Evolutionary conservation across 2,797 vertebrate species (phyloP).

Genomic region (Pogoniulus pusillus): DNA sequence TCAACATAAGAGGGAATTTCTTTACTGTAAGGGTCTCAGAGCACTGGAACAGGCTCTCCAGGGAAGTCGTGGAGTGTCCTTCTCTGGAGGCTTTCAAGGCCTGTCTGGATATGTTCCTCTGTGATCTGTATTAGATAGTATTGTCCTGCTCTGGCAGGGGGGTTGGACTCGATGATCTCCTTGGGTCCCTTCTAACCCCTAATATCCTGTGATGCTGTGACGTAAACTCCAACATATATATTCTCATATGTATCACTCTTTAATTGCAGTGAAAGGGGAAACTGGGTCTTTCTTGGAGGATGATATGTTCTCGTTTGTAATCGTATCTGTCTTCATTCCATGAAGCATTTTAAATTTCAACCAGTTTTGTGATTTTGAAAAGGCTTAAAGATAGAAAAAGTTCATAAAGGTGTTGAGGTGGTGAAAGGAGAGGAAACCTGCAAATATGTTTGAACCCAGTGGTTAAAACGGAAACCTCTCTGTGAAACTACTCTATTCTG

Average conservation of each 20-base stretch:
- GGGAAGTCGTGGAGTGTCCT: too few species aligned
- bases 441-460: background rate
- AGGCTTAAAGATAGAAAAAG: background rate
- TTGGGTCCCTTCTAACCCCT: too few species aligned
- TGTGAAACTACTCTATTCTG: background rate
- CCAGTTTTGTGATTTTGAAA: constrained; percentile 29
- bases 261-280: background rate
- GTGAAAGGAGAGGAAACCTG: background rate
- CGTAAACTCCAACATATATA: constrained; percentile 9
- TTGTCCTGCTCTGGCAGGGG: too few species aligned
- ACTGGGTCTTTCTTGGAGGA: background rate
- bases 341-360: constrained; percentile 21
- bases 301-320: constrained; percentile 40
- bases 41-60: too few species aligned
- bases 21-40: too few species aligned
- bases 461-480: constrained; percentile 5
- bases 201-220: too few species aligned
- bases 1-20: too few species aligned
- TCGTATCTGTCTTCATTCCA: constrained; percentile 17
- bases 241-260: background rate
- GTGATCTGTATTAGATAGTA: too few species aligned
- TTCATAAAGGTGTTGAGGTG: background rate
- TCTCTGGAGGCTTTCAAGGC: too few species aligned
- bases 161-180: too few species aligned
- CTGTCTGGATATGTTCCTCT: too few species aligned